These are phyloP conservation scores for Pseudotriccus pelzelni DNA, from an alignment of 2,797 vertebrate genomes.

Conservation along the genomic window DNA sequence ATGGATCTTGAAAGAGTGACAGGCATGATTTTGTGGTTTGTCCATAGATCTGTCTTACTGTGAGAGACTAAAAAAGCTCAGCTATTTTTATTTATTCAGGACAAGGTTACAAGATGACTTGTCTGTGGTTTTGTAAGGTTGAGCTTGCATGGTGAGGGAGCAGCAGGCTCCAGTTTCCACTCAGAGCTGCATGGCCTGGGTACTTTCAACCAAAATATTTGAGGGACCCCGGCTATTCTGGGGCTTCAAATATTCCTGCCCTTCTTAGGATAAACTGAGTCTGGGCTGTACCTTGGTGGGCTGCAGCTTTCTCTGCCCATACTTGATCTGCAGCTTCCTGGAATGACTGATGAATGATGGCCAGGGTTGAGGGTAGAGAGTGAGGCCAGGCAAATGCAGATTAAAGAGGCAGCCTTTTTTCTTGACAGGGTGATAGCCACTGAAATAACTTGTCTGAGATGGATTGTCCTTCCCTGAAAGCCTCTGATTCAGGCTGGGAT, in stretches of 20 bases:
- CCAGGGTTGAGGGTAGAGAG: neutral
- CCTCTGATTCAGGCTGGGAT: neutral
- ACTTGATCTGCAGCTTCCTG: neutral
- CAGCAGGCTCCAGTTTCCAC: neutral
- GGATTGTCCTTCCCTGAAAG: neutral
- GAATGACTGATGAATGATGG: neutral
- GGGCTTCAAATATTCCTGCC: neutral
- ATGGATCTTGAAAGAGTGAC: neutral
- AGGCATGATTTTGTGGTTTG: constrained; percentile 9
- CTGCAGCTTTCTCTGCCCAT: neutral
- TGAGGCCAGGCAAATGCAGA: neutral
- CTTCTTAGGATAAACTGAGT: neutral
- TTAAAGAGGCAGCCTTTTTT: neutral
- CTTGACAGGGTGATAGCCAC: neutral
- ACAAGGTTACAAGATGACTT: neutral
- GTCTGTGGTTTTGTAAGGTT: constrained; percentile 18
- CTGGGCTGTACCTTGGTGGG: neutral
- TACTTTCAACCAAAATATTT: neutral
- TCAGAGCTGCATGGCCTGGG: neutral
- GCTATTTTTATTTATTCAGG: constrained; percentile 29
- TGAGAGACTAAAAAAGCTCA: constrained; percentile 13
- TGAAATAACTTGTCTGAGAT: neutral
- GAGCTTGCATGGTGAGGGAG: neutral
- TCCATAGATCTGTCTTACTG: neutral
- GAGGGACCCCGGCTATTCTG: neutral